A percentile compares a stretch with the other conserved stretches of the same genome.
Conservation (phyloP, 2,113 vertebrate species). For the Regulus satrapa region DNA sequence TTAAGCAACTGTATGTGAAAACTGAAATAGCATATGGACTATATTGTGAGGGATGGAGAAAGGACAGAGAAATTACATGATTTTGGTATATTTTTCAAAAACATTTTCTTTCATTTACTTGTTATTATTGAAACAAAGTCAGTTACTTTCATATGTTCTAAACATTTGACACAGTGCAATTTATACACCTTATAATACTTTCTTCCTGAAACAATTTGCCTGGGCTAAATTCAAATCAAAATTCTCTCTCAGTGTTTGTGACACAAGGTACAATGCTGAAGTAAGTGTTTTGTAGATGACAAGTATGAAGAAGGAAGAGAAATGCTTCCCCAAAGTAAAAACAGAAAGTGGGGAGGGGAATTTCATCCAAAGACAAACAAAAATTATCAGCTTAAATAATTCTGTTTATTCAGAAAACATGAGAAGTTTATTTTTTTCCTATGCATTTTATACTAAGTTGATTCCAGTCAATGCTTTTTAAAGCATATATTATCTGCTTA, state of each 20-base stretch:
- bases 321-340: neutral
- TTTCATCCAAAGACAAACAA: neutral
- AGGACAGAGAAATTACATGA: neutral
- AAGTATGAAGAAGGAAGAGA: fast-evolving
- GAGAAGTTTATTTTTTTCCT: neutral
- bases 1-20: neutral
- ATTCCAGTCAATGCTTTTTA: neutral
- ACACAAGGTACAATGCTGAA: neutral
- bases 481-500: neutral
- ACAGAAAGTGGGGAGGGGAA: fast-evolving
- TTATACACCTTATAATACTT: neutral
- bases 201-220: neutral
- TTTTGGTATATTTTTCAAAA: neutral
- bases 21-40: neutral
- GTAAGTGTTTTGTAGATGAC: neutral
- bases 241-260: neutral
- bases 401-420: neutral
- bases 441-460: neutral
- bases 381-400: neutral
- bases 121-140: neutral
- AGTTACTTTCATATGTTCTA: neutral
- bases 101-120: neutral
- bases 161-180: neutral
- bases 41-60: neutral
- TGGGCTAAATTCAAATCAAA: neutral